Evolutionary conservation across 1,140 invertebrate species (phyloP).

Genomic region (Steinernema khuongi): DNA sequence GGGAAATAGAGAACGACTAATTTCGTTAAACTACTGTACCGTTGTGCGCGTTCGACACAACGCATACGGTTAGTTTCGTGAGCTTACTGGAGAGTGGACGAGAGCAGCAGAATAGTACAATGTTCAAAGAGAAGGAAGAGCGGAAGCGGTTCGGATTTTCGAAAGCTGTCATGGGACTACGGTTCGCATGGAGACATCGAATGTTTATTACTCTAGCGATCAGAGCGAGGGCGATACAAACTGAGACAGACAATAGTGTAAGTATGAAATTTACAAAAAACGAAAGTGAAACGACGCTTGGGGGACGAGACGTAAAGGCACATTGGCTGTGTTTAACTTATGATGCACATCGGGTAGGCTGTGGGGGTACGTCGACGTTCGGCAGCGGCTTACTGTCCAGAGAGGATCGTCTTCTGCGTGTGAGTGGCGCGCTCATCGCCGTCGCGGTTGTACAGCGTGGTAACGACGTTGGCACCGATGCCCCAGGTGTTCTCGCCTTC

Average conservation of each 20-base stretch:
- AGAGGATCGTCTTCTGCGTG: conserved; percentile 59
- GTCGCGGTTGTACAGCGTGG: conserved; percentile 58
- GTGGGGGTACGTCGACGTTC: not conserved
- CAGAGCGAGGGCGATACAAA: conserved; percentile 16
- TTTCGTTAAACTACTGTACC: not conserved
- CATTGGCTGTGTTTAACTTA: conserved; percentile 5
- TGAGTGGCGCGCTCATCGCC: conserved; percentile 61
- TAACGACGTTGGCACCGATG: conserved; percentile 59
- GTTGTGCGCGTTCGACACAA: conserved; percentile 1
- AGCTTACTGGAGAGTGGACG: not conserved
- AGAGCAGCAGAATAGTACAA: no score
- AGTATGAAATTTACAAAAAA: not conserved
- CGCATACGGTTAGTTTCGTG: conserved; percentile 6
- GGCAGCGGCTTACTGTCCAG: conserved; percentile 49
- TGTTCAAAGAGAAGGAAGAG: not conserved
- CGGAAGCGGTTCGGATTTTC: not conserved
- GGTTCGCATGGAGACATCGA: not conserved
- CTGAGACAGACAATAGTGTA: not conserved
- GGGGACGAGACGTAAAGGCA: not conserved
- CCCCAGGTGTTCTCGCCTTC: conserved; percentile 60
- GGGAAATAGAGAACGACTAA: not conserved
- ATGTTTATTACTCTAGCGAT: conserved; percentile 15
- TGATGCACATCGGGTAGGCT: not conserved
- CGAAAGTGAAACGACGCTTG: not conserved
- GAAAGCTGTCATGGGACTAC: conserved; percentile 3